Evolutionary conservation across 23 tunicate genomes (phyloP).

Genomic region (Corella eumyota): DNA sequence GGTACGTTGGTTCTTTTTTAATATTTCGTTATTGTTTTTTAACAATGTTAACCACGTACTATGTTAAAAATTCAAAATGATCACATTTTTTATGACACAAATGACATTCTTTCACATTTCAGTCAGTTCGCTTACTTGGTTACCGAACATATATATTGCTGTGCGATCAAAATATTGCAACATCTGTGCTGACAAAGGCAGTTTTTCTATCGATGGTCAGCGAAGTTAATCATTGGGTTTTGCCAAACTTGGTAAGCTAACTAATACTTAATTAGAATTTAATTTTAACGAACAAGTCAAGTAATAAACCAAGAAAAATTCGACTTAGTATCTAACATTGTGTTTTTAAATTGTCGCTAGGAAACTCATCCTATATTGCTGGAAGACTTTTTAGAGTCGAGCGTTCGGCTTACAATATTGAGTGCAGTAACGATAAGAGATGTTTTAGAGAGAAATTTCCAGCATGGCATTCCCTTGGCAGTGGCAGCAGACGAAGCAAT

Average conservation of each 20-base stretch:
- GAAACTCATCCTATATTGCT: constrained; percentile 39
- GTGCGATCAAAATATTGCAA: constrained; percentile 35
- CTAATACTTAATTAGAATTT: background rate
- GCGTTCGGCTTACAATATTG: constrained; percentile 36
- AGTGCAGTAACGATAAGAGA: constrained; percentile 31
- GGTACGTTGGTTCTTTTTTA: too few species aligned
- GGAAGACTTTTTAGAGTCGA: constrained; percentile 51
- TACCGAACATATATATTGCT: constrained; percentile 45
- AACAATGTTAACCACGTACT: too few species aligned
- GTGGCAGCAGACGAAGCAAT: constrained; percentile 29
- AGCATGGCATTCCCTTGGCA: constrained; percentile 9
- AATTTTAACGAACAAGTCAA: background rate
- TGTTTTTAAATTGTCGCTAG: constrained; percentile 3
- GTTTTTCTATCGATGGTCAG: constrained; percentile 65
- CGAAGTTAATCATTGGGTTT: constrained; percentile 59
- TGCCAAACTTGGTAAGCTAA: constrained; percentile 38
- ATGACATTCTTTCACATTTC: background rate
- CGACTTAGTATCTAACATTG: background rate
- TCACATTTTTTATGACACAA: too few species aligned
- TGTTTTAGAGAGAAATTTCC: constrained; percentile 17
- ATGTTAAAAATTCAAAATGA: too few species aligned
- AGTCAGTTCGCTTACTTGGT: constrained; percentile 53
- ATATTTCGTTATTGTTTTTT: too few species aligned
- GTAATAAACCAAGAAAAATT: background rate
- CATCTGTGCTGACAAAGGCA: constrained; percentile 43